phyloP scores from a whole-genome alignment of 2,797 vertebrate genomes.

The Anolis apletophallus region DNA sequence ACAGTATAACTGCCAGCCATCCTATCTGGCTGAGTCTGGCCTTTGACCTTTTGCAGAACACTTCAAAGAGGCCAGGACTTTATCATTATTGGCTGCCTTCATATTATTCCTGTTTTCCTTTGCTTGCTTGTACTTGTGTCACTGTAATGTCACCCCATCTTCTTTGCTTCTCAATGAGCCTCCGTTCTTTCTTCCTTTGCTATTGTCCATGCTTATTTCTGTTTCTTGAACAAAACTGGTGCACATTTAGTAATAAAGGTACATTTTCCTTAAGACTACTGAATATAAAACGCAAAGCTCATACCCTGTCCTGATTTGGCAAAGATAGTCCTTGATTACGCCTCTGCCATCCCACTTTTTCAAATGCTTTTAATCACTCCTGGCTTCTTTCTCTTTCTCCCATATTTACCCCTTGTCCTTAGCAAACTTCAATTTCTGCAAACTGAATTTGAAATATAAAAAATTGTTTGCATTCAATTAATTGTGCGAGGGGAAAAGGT shows the following conservation, averaged over 20 bases:
- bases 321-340: no score
- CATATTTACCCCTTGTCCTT: no score
- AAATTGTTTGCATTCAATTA: no score
- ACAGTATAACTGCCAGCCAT: background rate
- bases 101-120: background rate
- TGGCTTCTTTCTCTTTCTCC: no score
- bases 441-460: no score
- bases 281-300: no score
- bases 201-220: background rate
- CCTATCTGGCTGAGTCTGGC: background rate
- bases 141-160: background rate
- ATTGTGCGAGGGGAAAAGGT: no score
- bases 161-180: background rate
- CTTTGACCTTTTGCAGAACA: background rate
- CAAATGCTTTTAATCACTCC: no score
- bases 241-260: background rate
- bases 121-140: background rate
- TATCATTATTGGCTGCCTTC: background rate
- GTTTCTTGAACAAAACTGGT: background rate
- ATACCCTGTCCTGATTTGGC: no score
- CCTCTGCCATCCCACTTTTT: no score
- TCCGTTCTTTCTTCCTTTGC: background rate
- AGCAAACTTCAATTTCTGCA: no score
- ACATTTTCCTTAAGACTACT: background rate
- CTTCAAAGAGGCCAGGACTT: background rate